Percentiles rank a stretch among this genome's conserved stretches.
Conservation (phyloP, 2,797 vertebrate genomes). For the Ptychobarbus kaznakovi region DNA sequence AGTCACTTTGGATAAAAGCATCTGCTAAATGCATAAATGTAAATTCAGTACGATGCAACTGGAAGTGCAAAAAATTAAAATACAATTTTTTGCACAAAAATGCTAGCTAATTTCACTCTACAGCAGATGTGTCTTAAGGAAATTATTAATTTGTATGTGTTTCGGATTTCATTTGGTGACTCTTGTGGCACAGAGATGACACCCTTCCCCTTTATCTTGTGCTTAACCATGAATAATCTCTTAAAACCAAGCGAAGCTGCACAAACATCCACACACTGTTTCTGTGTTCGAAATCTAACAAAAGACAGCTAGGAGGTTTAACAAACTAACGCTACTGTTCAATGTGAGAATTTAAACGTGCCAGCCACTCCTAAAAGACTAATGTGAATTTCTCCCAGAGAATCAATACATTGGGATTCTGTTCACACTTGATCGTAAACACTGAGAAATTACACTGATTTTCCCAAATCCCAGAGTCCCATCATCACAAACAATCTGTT, state of each 20-base stretch:
- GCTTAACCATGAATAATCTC: neutral
- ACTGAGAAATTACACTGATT: neutral
- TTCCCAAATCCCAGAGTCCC: constrained; percentile 68
- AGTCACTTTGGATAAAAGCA: no score
- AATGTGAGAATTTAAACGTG: neutral
- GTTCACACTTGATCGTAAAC: neutral
- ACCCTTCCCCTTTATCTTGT: neutral
- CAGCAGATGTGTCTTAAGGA: neutral
- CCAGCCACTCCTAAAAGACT: neutral
- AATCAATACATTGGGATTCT: neutral
- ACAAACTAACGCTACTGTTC: neutral
- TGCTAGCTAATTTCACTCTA: neutral
- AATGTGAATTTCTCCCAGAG: neutral
- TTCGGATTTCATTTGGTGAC: neutral
- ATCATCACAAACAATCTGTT: constrained; percentile 81
- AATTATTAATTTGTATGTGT: neutral
- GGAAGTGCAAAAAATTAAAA: neutral
- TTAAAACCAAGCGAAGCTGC: neutral
- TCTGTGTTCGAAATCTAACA: neutral
- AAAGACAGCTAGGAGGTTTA: neutral
- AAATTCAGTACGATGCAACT: no score
- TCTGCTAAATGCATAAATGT: no score
- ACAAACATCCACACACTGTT: neutral
- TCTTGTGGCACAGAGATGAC: neutral
- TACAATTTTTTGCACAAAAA: neutral